Conservation (phyloP, 2,888 invertebrate genomes). For the Spisula solida region DNA sequence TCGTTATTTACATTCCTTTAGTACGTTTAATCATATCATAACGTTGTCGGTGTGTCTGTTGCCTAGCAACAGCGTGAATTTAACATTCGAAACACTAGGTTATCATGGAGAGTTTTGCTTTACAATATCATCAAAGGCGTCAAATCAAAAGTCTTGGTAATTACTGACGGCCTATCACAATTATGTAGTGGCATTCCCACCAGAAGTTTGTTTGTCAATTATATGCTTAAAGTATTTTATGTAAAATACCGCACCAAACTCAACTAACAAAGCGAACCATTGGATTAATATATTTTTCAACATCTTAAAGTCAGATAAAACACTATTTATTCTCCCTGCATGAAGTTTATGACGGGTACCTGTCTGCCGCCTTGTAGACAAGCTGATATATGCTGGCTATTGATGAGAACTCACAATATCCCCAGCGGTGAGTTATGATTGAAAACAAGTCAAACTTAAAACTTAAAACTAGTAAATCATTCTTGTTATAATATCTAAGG, state of each 20-base stretch:
- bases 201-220: neutral
- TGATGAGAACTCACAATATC: neutral
- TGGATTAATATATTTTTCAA: neutral
- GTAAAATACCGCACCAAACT: neutral
- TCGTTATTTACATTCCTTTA: neutral
- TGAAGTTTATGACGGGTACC: slow-evolving; percentile 9
- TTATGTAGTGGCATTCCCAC: neutral
- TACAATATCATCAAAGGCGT: no score
- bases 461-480: neutral
- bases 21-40: neutral
- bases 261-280: neutral
- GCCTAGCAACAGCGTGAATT: no score
- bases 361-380: neutral
- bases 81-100: no score
- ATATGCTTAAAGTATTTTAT: neutral
- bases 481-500: neutral
- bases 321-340: neutral
- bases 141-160: no score
- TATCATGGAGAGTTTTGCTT: no score
- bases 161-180: no score
- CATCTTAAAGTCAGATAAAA: neutral
- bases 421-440: neutral
- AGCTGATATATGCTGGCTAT: neutral
- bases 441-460: neutral
- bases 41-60: no score